A percentile compares a stretch with the other conserved stretches of the same genome.
Conservation (phyloP, 2,797 vertebrate species). For the Fistularia tabacaria region DNA sequence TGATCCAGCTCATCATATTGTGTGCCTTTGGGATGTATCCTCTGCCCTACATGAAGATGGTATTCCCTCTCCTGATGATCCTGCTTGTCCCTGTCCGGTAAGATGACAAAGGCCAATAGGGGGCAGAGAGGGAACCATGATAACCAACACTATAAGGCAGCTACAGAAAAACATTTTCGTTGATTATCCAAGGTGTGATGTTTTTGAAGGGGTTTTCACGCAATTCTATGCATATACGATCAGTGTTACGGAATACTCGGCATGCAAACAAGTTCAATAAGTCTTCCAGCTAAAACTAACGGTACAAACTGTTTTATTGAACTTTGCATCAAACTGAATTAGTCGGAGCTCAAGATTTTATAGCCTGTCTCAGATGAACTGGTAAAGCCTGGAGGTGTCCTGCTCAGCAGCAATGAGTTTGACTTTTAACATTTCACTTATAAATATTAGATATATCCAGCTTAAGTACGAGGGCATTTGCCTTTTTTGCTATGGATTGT, state of each 20-base stretch:
- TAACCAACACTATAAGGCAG: not conserved
- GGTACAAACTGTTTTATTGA: no score
- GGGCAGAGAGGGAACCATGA: conserved; percentile 15
- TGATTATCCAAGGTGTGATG: not conserved
- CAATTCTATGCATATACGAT: not conserved
- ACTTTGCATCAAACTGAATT: not conserved
- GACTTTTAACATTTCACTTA: no score
- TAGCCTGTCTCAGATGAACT: not conserved
- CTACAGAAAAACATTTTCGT: no score
- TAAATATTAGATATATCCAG: no score
- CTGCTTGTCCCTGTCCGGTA: conserved; percentile 91
- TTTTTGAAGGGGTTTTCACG: not conserved
- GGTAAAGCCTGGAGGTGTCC: not conserved
- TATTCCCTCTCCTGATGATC: conserved; percentile 94
- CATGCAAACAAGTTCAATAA: not conserved
- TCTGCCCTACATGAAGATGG: conserved; percentile 96
- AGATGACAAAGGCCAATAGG: conserved; percentile 24
- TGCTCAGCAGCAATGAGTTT: not conserved
- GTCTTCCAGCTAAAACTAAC: not conserved
- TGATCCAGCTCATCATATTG: conserved; percentile 87
- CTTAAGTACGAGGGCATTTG: no score
- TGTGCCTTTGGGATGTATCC: conserved; percentile 91
- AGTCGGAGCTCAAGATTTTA: not conserved
- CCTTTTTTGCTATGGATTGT: no score
- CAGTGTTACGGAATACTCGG: not conserved